A percentile compares a stretch with the other conserved stretches of the same genome.
These are phyloP conservation scores for Coecobrya sp. DNA, from an alignment of 2,888 invertebrate species.

Conservation along the genomic window DNA sequence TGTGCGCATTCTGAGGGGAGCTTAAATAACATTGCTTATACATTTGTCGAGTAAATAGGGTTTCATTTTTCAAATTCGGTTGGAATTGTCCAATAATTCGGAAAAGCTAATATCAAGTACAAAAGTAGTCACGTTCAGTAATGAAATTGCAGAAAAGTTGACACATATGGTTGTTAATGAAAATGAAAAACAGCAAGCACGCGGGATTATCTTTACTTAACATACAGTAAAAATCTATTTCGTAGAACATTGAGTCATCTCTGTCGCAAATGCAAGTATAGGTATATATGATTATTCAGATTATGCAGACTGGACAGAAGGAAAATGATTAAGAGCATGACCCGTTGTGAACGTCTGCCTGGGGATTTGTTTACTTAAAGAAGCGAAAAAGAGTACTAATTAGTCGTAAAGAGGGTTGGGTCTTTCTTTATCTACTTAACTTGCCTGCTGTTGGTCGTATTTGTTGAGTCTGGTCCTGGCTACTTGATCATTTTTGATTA, in stretches of 20 bases:
- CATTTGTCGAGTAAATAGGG: no score
- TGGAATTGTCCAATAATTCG: no score
- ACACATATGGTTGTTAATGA: no score
- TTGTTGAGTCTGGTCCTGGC: slow-evolving; percentile 57
- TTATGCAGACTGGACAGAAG: background rate
- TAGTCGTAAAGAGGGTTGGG: slow-evolving; percentile 36
- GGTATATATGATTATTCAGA: background rate
- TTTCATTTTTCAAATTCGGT: no score
- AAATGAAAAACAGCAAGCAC: no score
- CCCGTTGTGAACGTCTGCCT: slow-evolving; percentile 32
- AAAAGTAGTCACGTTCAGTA: no score
- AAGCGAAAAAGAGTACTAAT: slow-evolving; percentile 17
- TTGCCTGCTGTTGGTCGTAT: background rate
- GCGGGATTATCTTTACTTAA: no score
- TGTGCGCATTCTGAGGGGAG: no score
- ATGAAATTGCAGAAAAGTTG: no score
- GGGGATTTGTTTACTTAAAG: slow-evolving; percentile 45
- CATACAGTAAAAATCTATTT: no score
- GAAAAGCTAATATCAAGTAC: no score
- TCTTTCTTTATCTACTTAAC: slow-evolving; percentile 11
- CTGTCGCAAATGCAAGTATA: background rate
- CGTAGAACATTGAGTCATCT: background rate
- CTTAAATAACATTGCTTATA: no score
- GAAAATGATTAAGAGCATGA: slow-evolving; percentile 46
- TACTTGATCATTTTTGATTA: background rate